These are phyloP conservation scores for Andrena cerasifolii DNA, from an alignment of 1,140 invertebrate species.

Conservation along the genomic window DNA sequence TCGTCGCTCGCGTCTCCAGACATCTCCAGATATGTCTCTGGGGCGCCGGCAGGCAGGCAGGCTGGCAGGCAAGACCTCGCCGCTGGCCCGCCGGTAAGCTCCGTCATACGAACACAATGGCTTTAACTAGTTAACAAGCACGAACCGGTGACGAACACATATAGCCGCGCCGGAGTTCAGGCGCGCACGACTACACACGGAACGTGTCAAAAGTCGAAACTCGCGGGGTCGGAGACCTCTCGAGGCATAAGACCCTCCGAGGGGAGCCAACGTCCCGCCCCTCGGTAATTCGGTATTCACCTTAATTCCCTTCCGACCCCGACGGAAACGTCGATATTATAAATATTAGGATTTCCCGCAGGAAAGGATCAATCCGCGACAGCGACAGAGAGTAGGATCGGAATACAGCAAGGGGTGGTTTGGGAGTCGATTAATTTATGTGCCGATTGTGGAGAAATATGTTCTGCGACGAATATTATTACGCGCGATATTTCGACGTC, in stretches of 20 bases:
- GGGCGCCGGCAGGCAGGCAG: conserved; percentile 28
- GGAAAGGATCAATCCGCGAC: not conserved
- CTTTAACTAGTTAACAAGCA: conserved; percentile 67
- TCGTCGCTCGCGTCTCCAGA: conserved; percentile 49
- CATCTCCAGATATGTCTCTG: conserved; percentile 61
- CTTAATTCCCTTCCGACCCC: not conserved
- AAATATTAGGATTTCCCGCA: conserved; percentile 29
- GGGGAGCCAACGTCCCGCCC: not conserved
- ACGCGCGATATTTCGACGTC: no score
- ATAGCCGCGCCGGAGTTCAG: conserved; percentile 13
- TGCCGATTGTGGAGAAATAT: no score
- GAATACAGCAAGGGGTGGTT: not conserved
- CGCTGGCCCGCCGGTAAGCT: conserved; percentile 11
- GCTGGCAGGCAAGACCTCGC: not conserved
- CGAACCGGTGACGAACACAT: conserved; percentile 39
- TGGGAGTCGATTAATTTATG: not conserved
- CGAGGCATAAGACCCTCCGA: not conserved
- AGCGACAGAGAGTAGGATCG: not conserved
- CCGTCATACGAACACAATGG: conserved; percentile 58
- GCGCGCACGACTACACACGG: conserved; percentile 30
- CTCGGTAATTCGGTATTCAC: conserved; percentile 21
- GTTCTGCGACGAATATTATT: no score
- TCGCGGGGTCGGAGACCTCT: conserved; percentile 35
- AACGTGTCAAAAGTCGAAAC: conserved; percentile 62
- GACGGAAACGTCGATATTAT: conserved; percentile 24